Evolutionary conservation across 64 coral and sea anemone genomes (phyloP), one percentile per base, ranked within the genome.

Genomic region (Montipora cactus): DNA sequence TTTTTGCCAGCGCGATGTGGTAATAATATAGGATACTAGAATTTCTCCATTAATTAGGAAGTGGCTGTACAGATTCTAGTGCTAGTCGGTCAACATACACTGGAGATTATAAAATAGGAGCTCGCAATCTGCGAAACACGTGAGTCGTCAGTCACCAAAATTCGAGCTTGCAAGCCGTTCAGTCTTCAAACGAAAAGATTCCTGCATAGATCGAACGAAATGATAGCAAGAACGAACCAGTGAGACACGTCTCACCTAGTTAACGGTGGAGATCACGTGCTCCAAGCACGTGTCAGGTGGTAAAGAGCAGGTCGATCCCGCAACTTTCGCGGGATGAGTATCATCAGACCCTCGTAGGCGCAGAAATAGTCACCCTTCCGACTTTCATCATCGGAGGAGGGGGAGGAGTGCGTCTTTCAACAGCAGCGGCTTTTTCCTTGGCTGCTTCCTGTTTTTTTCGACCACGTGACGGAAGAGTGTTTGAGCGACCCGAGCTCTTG

Each of bases 331-430:
- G 44, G 9, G 67, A 3, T 55, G 61, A 1, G 14, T 55, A 64
- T 14, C 53, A 57, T 90, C 7, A 93, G 68, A 93, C 92, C 51
- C 84, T 70, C 21, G 92, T 93, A 5, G 92, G 92, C 22, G 85
- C 75, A 45, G 92, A 79, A n/a, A 93, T 47, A 4, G 87, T 93
- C 14, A 93, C 92, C 80, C 92, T 79, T 47, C 92, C 84, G 48
- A 93, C 77, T 77, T 93, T 93, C 44, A 62, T 55, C 13, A 18
- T 78, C 69, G 53, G 81, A 5, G 51, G 20, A 25, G 81, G 49
- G 49, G 64, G 25, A 18, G 61, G 70, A 14, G 19, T 7, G 49
- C 64, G 82, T 51, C 9, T 51, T 86, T 86, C 44, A 21, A 49
- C 66, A 2, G 18, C 18, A 1, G 5, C 61, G 11, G 61, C 82